Percentiles rank a stretch among this genome's conserved stretches.
phyloP scores from a whole-genome alignment of 2,888 invertebrate genomes.

The Drosophila antonietae region DNA sequence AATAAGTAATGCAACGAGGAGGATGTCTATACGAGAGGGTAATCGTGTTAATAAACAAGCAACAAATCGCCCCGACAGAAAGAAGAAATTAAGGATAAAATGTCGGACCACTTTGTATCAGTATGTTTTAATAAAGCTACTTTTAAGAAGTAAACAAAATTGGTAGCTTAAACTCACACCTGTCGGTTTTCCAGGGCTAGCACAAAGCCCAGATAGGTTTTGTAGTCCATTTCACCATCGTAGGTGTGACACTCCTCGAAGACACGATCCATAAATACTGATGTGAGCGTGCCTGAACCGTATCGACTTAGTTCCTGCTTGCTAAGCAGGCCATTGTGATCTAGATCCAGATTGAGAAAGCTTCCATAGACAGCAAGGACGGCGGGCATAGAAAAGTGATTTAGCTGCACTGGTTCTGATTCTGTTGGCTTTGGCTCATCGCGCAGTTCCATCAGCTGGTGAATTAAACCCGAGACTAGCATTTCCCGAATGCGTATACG shows the following conservation, averaged over 20 bases:
- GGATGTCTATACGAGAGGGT: conserved; percentile 84
- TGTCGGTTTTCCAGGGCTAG: conserved; percentile 95
- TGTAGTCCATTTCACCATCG: conserved; percentile 98
- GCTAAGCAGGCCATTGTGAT: conserved; percentile 98
- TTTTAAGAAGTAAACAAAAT: neutral
- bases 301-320: conserved; percentile 94
- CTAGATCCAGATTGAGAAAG: conserved; percentile 96
- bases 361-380: conserved; percentile 96
- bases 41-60: neutral
- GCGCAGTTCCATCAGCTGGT: conserved; percentile 94
- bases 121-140: neutral
- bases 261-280: conserved; percentile 95
- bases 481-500: conserved; percentile 96
- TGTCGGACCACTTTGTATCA: too few relatives aligned
- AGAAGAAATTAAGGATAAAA: neutral
- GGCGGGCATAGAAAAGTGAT: conserved; percentile 96
- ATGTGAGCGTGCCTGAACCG: conserved; percentile 95
- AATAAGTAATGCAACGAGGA: conserved; percentile 96
- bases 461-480: conserved; percentile 91
- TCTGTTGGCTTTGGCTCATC: conserved; percentile 92
- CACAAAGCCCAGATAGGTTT: conserved; percentile 97
- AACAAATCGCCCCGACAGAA: neutral
- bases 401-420: conserved; percentile 91
- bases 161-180: conserved; percentile 85
- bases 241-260: conserved; percentile 98